phyloP scores from a whole-genome alignment of 37 sponge, comb jelly and placozoan species.

The Sycon ciliatum region DNA sequence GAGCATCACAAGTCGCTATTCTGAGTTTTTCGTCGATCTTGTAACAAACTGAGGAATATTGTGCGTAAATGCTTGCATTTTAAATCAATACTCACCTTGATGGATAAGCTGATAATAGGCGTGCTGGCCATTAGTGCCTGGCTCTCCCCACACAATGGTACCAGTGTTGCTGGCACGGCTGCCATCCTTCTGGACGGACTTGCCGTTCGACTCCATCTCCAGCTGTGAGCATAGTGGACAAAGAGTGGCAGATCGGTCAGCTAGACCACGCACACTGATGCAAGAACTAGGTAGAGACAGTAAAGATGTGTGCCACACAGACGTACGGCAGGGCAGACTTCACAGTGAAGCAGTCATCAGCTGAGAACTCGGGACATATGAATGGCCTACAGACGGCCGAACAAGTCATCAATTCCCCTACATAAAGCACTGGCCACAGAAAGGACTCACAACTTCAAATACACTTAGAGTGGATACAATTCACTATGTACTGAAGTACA shows the following conservation, averaged over 20 bases:
- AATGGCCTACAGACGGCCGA: no score
- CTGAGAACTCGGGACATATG: background rate
- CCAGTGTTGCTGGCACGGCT: conserved; percentile 81
- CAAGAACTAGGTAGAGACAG: background rate
- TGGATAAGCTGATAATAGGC: conserved; percentile 99
- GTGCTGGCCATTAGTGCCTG: conserved; percentile 99
- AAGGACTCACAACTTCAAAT: no score
- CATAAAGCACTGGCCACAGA: no score
- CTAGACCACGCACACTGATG: background rate
- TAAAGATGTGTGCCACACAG: background rate
- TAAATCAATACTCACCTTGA: conserved; percentile 52
- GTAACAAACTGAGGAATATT: background rate
- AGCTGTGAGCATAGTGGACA: conserved; percentile 33
- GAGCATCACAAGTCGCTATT: no score
- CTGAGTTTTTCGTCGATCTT: no score
- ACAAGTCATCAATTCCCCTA: no score
- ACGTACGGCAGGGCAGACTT: background rate
- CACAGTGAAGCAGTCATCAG: background rate
- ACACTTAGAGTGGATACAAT: no score
- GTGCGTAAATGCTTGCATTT: background rate
- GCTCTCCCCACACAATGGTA: conserved; percentile 99
- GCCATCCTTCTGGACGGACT: conserved; percentile 68
- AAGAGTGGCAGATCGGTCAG: background rate
- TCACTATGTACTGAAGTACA: background rate
- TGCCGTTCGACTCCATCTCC: conserved; percentile 99